Evolutionary conservation across 2,888 invertebrate genomes (phyloP), one percentile per base, ranked within the genome.

Genomic region (Dexiosoma caninum): DNA sequence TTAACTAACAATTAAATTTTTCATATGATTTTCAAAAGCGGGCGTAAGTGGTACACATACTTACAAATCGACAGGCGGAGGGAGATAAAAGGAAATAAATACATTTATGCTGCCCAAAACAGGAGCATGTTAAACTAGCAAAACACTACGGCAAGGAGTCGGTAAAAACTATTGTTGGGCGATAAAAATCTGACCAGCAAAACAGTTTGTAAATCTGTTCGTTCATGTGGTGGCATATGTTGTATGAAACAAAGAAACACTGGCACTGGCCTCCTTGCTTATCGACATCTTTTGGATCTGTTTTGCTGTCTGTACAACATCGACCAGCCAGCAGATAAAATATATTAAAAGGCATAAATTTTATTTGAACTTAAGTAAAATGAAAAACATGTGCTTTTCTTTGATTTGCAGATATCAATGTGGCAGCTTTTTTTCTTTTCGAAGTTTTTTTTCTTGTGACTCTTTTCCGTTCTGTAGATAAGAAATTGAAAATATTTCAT

Each of bases 281-380:
- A 81, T 77, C 81, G 77, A 72, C 77, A 77, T 81, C 81, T 77
- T 57, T 30, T 37, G 72, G 69, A 69, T 77, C 64, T n/a, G n/a
- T n/a, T 81, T 67, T 42, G 51, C 46, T 49, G 49, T 16, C 32
- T 5, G 23, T 21, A 21, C 14, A 37, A 10, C 35, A 7, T 2
- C 51, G 7, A 9, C 6, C 55, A 16, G n/a, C 2, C 23, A 9
- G 12, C 44, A 32, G 76, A 64, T 67, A 72, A 72, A 77, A 81
- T 69, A 51, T 74, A 74, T 77, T 77, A 74, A 74, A 67, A 81
- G 49, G 72, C 77, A 81, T 81, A 81, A 77, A 81, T 81, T 77
- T 70, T 70, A 70, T 57, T 77, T 81, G 74, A 77, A 77, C 72
- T 49, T 44, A 21, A 62, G 62, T 60, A 53, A 59, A 60, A n/a